Conservation (phyloP, 2,888 invertebrate genomes). For the Trachelus stipa region DNA sequence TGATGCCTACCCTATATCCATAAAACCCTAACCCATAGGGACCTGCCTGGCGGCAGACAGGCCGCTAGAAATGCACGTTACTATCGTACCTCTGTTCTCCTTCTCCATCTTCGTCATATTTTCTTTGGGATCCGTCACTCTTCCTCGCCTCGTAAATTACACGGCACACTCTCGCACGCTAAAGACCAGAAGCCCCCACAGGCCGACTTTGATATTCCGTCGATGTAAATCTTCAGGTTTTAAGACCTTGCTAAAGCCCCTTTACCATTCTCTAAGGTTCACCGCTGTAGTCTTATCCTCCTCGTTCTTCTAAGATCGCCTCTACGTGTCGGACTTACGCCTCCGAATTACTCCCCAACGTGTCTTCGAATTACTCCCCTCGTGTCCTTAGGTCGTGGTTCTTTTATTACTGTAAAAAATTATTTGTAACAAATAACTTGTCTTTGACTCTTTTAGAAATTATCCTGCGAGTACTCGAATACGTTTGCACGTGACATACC, state of each 20-base stretch:
- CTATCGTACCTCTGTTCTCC: not conserved
- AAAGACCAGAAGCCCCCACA: conserved; percentile 13
- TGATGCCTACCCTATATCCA: not conserved
- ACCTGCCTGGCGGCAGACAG: not conserved
- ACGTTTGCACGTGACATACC: not conserved
- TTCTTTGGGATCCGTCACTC: conserved; percentile 12
- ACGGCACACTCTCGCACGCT: not conserved
- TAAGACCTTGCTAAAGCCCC: conserved; percentile 1
- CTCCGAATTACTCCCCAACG: not conserved
- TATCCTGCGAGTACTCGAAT: not conserved
- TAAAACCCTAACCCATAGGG: not conserved
- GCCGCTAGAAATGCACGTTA: not conserved
- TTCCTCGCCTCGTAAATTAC: conserved; percentile 9
- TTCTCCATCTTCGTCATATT: not conserved
- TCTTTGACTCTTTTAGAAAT: not conserved
- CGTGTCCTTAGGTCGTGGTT: not conserved
- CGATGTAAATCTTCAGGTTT: conserved; percentile 12
- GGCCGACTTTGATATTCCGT: conserved; percentile 14
- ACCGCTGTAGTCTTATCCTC: not conserved
- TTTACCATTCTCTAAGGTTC: not conserved
- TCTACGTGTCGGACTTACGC: not conserved
- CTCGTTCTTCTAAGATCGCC: not conserved
- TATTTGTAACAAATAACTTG: not conserved
- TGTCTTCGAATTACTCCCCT: not conserved
- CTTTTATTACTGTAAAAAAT: not conserved